Percentiles rank a stretch among this genome's conserved stretches.
Conservation (phyloP, 2,888 invertebrate genomes). For the Folsomia candida region DNA sequence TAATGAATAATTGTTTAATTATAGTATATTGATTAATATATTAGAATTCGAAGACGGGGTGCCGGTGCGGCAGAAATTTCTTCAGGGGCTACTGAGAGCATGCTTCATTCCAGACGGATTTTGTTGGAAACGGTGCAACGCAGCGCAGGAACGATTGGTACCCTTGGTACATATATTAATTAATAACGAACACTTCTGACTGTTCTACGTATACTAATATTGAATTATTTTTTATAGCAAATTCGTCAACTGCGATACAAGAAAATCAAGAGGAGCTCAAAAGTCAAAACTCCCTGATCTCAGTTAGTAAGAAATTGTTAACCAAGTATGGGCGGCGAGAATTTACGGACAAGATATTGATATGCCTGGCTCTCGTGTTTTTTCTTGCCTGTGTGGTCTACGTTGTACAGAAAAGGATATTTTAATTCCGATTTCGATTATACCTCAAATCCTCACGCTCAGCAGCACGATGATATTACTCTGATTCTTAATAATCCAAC, state of each 20-base stretch:
- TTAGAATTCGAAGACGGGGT: constrained; percentile 16
- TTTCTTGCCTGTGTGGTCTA: constrained; percentile 88
- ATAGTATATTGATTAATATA: background rate
- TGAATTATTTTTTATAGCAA: constrained; percentile 53
- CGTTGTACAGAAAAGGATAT: constrained; percentile 84
- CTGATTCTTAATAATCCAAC: no score
- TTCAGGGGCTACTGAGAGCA: constrained; percentile 77
- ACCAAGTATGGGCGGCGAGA: constrained; percentile 92
- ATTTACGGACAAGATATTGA: constrained; percentile 89
- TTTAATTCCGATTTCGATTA: constrained; percentile 57
- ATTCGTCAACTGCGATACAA: constrained; percentile 58
- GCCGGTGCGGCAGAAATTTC: constrained; percentile 60
- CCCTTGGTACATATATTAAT: constrained; percentile 59
- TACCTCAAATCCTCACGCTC: background rate
- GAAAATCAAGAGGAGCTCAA: constrained; percentile 79
- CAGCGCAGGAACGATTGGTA: constrained; percentile 81
- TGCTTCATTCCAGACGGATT: constrained; percentile 74
- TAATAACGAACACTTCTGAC: background rate
- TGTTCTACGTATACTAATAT: background rate
- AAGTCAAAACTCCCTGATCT: constrained; percentile 80
- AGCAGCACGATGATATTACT: no score
- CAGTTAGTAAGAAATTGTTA: constrained; percentile 83
- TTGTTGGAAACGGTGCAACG: constrained; percentile 82
- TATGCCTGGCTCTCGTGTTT: constrained; percentile 81
- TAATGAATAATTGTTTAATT: background rate